Conservation (phyloP, 2,113 vertebrate species). For the Arothron firmamentum region DNA sequence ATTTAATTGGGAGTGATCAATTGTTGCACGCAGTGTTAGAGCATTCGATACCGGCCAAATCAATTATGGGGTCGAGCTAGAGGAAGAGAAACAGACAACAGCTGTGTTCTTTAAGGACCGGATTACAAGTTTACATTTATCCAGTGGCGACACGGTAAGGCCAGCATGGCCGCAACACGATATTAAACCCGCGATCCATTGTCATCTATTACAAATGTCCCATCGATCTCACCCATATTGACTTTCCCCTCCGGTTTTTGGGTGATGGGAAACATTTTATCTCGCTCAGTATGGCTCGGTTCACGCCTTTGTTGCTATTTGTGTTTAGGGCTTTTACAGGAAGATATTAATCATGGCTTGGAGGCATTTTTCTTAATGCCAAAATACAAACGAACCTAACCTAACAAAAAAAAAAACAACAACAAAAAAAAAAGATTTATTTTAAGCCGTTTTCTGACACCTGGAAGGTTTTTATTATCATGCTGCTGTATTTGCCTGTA, state of each 20-base stretch:
- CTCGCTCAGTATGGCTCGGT: constrained; percentile 27
- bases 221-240: constrained; percentile 85
- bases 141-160: constrained; percentile 83
- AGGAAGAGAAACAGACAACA: constrained; percentile 88
- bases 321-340: constrained; percentile 28
- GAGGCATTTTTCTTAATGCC: too few relatives aligned
- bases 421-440: too few relatives aligned
- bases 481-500: constrained; percentile 10
- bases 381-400: too few relatives aligned
- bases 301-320: constrained; percentile 23
- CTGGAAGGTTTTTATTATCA: constrained; percentile 9
- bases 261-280: constrained; percentile 44
- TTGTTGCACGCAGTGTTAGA: constrained; percentile 83
- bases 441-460: too few relatives aligned
- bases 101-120: constrained; percentile 80
- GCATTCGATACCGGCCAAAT: constrained; percentile 92
- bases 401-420: too few relatives aligned
- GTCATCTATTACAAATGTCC: constrained; percentile 82
- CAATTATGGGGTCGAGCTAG: constrained; percentile 77
- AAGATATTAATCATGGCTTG: too few relatives aligned
- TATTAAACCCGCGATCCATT: constrained; percentile 92
- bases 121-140: constrained; percentile 98
- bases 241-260: constrained; percentile 69
- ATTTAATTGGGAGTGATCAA: constrained; percentile 96
- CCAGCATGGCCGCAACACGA: constrained; percentile 81